These are phyloP conservation scores for Erpornis zantholeuca DNA, from an alignment of 2,113 vertebrate genomes.

Conservation along the genomic window DNA sequence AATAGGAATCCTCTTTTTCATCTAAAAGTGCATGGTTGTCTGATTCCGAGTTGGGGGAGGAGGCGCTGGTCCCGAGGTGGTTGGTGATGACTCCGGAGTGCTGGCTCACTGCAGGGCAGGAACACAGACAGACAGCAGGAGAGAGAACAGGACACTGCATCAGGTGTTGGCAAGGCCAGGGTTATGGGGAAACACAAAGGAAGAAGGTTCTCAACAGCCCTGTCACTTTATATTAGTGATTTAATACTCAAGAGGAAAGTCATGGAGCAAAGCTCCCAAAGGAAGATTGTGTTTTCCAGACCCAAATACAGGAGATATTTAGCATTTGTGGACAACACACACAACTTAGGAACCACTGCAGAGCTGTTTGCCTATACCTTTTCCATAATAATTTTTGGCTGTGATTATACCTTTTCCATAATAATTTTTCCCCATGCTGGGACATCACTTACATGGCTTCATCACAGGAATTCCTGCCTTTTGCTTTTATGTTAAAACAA, in stretches of 20 bases:
- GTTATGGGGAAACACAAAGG: not conserved
- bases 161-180: not conserved
- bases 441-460: not conserved
- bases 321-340: not conserved
- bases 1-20: slow-evolving; percentile 98
- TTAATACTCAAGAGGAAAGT: not conserved
- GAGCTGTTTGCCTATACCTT: not conserved
- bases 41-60: slow-evolving; percentile 96
- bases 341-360: not conserved
- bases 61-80: slow-evolving; percentile 80
- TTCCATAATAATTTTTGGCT: too few relatives aligned
- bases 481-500: not conserved
- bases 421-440: not conserved
- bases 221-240: too few relatives aligned
- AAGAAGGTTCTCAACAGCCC: not conserved
- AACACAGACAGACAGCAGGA: not conserved
- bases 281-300: not conserved
- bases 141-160: not conserved
- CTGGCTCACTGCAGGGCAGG: slow-evolving; percentile 86
- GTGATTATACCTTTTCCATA: not conserved
- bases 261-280: not conserved
- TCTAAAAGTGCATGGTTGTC: slow-evolving; percentile 99
- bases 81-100: slow-evolving; percentile 93
- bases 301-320: not conserved
- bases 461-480: not conserved